These are phyloP conservation scores for Phalacrocorax brasilianus DNA, from an alignment of 2,113 vertebrate genomes.

Conservation along the genomic window DNA sequence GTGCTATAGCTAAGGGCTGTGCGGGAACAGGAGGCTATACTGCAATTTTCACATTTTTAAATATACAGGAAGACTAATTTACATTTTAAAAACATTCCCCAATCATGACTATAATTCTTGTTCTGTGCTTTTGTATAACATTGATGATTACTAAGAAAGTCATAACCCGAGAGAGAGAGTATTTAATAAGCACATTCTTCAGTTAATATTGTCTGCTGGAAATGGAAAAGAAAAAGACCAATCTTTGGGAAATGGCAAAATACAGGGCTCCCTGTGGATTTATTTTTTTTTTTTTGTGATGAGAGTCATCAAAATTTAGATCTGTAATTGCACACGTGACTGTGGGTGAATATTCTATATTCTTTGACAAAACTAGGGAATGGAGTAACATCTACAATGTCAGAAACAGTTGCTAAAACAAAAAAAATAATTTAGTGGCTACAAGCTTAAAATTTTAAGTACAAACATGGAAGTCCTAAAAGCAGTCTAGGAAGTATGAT, in stretches of 20 bases:
- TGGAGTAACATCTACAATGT: neutral
- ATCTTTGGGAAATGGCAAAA: neutral
- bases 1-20: neutral
- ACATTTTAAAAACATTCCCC: neutral
- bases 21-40: neutral
- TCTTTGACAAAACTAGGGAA: neutral
- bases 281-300: neutral
- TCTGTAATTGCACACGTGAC: neutral
- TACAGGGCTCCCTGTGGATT: neutral
- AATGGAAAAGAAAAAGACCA: neutral
- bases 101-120: neutral
- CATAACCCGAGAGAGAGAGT: neutral
- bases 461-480: neutral
- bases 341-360: neutral
- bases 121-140: neutral
- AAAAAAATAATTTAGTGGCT: neutral
- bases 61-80: neutral
- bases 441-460: neutral
- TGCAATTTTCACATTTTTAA: neutral
- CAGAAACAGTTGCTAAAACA: neutral
- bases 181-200: slow-evolving; percentile 8
- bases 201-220: neutral
- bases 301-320: neutral
- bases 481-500: neutral
- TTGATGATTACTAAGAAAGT: neutral